Percentiles rank a stretch among this genome's conserved stretches.
phyloP scores from a whole-genome alignment of 2,888 invertebrate species.

The Pseudoips prasinana region DNA sequence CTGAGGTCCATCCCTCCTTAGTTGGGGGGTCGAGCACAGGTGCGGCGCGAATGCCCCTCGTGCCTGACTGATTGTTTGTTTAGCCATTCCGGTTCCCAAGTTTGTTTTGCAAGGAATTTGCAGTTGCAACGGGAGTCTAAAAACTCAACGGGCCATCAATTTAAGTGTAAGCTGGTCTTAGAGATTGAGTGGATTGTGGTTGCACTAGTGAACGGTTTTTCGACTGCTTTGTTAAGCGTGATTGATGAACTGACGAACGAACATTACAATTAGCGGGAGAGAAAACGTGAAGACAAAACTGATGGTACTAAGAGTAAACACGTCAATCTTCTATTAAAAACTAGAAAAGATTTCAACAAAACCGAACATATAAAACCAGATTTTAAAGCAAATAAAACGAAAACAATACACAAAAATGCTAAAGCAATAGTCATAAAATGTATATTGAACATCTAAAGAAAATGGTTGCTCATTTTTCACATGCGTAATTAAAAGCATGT shows the following conservation, averaged over 20 bases:
- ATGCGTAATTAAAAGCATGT: constrained; percentile 35
- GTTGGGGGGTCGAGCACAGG: constrained; percentile 52
- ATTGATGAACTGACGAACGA: constrained; percentile 1
- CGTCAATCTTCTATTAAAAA: too few species aligned
- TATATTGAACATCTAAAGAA: constrained; percentile 25
- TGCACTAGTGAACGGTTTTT: constrained; percentile 5
- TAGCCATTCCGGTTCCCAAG: constrained; percentile 43
- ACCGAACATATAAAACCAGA: too few species aligned
- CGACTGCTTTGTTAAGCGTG: background rate
- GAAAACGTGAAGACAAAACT: constrained; percentile 2
- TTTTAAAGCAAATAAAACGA: too few species aligned
- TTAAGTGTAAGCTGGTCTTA: constrained; percentile 26
- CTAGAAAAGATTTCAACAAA: too few species aligned
- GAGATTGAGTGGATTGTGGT: constrained; percentile 14
- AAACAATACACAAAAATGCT: too few species aligned
- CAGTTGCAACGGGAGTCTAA: constrained; percentile 45
- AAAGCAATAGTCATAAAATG: too few species aligned
- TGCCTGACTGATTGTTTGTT: constrained; percentile 71
- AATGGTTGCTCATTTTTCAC: constrained; percentile 25
- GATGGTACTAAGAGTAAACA: too few species aligned
- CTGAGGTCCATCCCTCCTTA: constrained; percentile 50
- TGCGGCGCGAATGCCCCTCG: constrained; percentile 41
- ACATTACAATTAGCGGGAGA: constrained; percentile 5
- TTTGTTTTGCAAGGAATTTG: constrained; percentile 55
- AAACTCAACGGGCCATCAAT: constrained; percentile 33